Base-by-base conservation (phyloP, 2,113 vertebrate species). In the Syrrhaptes paradoxus region DNA sequence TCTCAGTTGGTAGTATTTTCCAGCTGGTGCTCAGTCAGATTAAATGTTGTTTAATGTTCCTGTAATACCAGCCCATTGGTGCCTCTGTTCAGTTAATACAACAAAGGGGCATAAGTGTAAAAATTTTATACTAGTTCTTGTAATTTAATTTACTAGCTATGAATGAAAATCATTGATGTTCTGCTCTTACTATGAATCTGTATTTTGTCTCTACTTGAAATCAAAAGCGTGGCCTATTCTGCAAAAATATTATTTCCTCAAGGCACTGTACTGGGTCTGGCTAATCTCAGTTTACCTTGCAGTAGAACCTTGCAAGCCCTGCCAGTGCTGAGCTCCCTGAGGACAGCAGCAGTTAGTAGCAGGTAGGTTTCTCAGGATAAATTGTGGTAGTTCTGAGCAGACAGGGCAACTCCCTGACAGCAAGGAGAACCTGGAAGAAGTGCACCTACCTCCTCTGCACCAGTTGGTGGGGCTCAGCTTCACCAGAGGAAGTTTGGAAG, bases 1-100 rank as follows among this genome's bases (percentile, higher is more conserved):
- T 89, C 46, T 81, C 76, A 48, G 28, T 68, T 70, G n/a, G 62
- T 72, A 41, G 48, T 66, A 59, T 72, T 87, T 92, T 89, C 48
- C 72, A 86, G 72, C 70, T 76, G 62, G 52, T 83, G 49, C 22
- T 85, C 31, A 59, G 38, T 61, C 38, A 70, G 45, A 85, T 55
- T 45, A 76, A 83, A 41, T 54, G 24, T 17, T 63, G 7, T 31
- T 87, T 82, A 70, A 77, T 83, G 51, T 68, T 54, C 46, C 75
- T 10, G 8, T 45, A 58, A 54, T 36, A 65, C 45, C 28, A 91
- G 36, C 3, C 22, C 17, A 4, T 13, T 55, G 65, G 13, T 49
- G 21, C 41, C 19, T 78, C 65, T 61, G 22, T 84, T 34, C 49
- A 68, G 54, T 43, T 78, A 68, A 82, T 46, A 48, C 22, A 57